Conservation (phyloP, 2,888 invertebrate species). For the Agrochola macilenta region DNA sequence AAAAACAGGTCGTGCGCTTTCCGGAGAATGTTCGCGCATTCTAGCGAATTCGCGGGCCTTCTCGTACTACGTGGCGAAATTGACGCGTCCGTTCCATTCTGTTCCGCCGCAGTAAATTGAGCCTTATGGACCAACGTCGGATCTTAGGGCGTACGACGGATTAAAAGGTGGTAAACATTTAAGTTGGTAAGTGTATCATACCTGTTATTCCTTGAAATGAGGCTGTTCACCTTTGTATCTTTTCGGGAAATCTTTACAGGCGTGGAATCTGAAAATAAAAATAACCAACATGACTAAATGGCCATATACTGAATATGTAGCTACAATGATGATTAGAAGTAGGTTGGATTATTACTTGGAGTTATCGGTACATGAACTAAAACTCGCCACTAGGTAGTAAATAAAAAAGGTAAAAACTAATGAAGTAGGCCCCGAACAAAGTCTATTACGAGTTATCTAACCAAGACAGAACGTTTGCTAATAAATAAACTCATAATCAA, state of each 20-base stretch:
- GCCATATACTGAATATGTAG: not conserved
- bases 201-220: conserved; percentile 34
- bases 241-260: conserved; percentile 76
- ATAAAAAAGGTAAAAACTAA: not conserved
- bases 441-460: not conserved
- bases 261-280: conserved; percentile 76
- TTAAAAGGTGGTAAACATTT: not conserved
- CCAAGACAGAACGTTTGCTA: not conserved
- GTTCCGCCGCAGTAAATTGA: not conserved
- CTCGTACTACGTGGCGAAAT: not conserved
- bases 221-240: conserved; percentile 60
- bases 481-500: not conserved
- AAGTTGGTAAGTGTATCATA: conserved; percentile 9
- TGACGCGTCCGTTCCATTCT: not conserved
- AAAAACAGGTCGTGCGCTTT: not conserved
- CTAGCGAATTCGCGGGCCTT: not conserved
- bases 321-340: not conserved
- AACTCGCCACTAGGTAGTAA: not conserved
- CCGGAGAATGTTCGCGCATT: not conserved
- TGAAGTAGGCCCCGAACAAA: not conserved
- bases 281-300: not conserved
- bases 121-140: not conserved
- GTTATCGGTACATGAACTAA: not conserved
- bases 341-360: conserved; percentile 1
- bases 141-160: not conserved